Base-by-base conservation (phyloP, 2,113 vertebrate genomes). In the Platanista minor region DNA sequence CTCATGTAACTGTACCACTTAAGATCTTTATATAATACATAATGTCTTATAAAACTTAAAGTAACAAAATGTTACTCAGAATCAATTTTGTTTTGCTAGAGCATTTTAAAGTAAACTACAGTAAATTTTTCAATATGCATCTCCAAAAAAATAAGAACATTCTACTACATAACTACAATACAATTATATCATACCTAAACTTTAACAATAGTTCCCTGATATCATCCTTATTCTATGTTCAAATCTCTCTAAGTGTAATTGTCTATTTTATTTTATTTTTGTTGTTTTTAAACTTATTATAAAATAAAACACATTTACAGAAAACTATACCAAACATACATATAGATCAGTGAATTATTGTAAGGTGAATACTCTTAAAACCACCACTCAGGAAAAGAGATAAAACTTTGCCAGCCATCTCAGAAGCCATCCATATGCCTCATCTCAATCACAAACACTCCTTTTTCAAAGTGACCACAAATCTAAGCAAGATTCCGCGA, bases 81-180 rank as follows among this genome's bases (percentile, higher is more conserved):
- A 75, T 75, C 23, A 75, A 17, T 81, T 67, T 64, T 62, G 33
- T 89, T 90, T 82, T 82, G 36, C n/a, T 59, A 81, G n/a, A n/a
- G 52, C 2, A 64, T 54, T 80, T 87, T 61, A 71, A 89, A 64
- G 18, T 62, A 89, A 52, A 83, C 54, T 86, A 80, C 23, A 57
- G 23, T 71, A 87, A 91, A 81, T 57, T 81, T 57, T 84, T 81
- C 14, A 91, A 7, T 66, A 36, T 46, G 57, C 8, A 33, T 87
- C 66, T 95, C 17, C 57, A 91, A 95, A 77, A 95, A 92, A 72
- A 72, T 46, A 88, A 81, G 18, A 87, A 86, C 20, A 86, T 91
- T 69, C 15, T 84, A 69, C 43, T 80, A 14, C 29, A 41, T 61
- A 86, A 78, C 33, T 69, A 67, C 5, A 71, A 27, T 36, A n/a